Conservation (phyloP, 2,888 invertebrate species). For the Dasypolia templi region DNA sequence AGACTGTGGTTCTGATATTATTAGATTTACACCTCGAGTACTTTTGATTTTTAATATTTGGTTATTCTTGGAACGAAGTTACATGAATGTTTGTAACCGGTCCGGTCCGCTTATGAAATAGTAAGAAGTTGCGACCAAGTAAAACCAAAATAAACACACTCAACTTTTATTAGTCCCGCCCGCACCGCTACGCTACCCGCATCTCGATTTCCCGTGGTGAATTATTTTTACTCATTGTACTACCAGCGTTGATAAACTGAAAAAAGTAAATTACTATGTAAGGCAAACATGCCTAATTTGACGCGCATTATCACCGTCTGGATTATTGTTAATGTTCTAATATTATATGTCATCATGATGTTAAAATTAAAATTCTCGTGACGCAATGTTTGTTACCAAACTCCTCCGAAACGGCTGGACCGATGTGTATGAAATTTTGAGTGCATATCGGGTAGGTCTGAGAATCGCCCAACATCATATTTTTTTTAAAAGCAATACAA, state of each 20-base stretch:
- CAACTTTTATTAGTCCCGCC: slow-evolving; percentile 13
- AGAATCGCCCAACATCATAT: too few species aligned
- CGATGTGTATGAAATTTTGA: too few species aligned
- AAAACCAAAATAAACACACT: slow-evolving; percentile 27
- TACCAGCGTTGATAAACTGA: slow-evolving; percentile 12
- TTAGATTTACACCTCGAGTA: slow-evolving; percentile 17
- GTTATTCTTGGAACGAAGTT: slow-evolving; percentile 30
- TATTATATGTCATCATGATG: slow-evolving; percentile 7
- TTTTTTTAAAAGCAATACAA: too few species aligned
- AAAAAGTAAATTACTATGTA: background rate
- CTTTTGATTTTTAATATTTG: slow-evolving; percentile 21
- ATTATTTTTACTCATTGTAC: slow-evolving; percentile 5
- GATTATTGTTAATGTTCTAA: slow-evolving; percentile 3
- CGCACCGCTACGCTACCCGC: slow-evolving; percentile 3
- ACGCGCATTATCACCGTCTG: background rate
- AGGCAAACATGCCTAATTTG: background rate
- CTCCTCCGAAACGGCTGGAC: too few species aligned
- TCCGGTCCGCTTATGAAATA: slow-evolving; percentile 31
- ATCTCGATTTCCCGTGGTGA: slow-evolving; percentile 1
- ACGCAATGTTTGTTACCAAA: too few species aligned
- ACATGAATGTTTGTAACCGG: slow-evolving; percentile 31
- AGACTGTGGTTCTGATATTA: slow-evolving; percentile 45
- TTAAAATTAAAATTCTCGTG: slow-evolving; percentile 17
- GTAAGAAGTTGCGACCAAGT: slow-evolving; percentile 16
- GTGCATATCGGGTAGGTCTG: too few species aligned